Evolutionary conservation across 2,797 vertebrate genomes (phyloP), one percentile per base, ranked within the genome.

Genomic region (Malurus splendens): DNA sequence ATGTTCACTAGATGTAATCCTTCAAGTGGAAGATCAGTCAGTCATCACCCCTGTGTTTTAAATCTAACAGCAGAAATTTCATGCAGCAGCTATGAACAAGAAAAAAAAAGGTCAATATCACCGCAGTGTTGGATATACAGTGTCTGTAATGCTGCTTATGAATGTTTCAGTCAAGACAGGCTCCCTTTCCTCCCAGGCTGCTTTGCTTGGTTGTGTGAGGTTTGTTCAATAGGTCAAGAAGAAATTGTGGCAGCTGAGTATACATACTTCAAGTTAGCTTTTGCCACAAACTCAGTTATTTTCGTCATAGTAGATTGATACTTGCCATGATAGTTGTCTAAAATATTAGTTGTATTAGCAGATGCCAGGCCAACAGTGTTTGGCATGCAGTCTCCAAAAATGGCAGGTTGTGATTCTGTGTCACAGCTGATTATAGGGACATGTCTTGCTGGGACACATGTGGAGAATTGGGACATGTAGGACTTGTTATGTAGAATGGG

Each of bases 81-180:
- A 44, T 18, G 16, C 19, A 25, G 59, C 45, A 75, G 38, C 41
- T 10, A 7, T 20, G 28, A 79, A 33, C 25, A 60, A 74, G 22
- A 2, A 1, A 59, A 50, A 56, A 66, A 3, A 0, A 36, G 1
- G 11, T 62, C 0, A 0, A 9, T 89, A 7, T 30, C 12, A 8
- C 67, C n/a, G 18, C 32, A 27, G 17, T 55, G 23, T 64, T 52
- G 50, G 10, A 32, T 48, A 13, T 78, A 9, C 22, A 42, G 44
- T 42, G 30, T 41, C 52, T 71, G 13, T 47, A 51, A 38, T 1
- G 16, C 52, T 77, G 41, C 62, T 81, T 59, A 13, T 74, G 48
- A 47, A 12, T 57, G 15, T 62, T 81, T 55, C 1, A 1, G 28
- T 61, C 20, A n/a, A 39, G 50, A 52, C 42, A 41, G 67, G 50